Conservation (phyloP, 2,888 invertebrate genomes). For the Creontiades dilutus region DNA sequence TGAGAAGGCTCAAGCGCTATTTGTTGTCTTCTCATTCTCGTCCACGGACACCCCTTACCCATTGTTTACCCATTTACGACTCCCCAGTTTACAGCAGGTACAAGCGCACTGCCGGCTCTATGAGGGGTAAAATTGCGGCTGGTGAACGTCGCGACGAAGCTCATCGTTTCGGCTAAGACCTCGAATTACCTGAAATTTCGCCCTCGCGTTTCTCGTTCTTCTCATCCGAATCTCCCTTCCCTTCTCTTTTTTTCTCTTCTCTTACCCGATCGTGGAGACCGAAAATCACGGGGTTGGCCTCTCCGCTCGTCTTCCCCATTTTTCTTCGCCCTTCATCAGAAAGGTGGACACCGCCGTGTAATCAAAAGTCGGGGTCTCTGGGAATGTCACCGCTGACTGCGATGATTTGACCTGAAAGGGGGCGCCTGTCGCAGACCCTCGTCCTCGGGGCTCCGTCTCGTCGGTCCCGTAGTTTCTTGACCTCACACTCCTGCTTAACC, state of each 20-base stretch:
- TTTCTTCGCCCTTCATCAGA: background rate
- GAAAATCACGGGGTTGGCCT: conserved; percentile 18
- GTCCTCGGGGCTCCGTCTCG: background rate
- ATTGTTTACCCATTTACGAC: conserved; percentile 15
- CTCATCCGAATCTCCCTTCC: background rate
- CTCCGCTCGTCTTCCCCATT: background rate
- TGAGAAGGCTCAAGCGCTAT: background rate
- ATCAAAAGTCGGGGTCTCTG: conserved; percentile 39
- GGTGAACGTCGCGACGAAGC: background rate
- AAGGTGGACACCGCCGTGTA: conserved; percentile 23
- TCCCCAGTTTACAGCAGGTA: background rate
- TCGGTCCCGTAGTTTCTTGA: background rate
- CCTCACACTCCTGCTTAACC: too few species aligned
- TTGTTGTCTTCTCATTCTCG: background rate
- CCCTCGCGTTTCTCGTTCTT: background rate
- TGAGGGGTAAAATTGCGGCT: background rate
- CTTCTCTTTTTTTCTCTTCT: too few species aligned
- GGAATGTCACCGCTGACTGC: background rate
- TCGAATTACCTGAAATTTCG: background rate
- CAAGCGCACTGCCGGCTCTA: background rate
- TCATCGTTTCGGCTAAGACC: background rate
- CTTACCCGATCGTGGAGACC: background rate
- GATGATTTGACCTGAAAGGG: background rate
- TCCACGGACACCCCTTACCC: background rate
- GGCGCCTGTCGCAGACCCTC: conserved; percentile 1